A percentile compares a stretch with the other conserved stretches of the same genome.
These are phyloP conservation scores for Platerodrilus igneus DNA, from an alignment of 2,888 invertebrate genomes.

Conservation along the genomic window DNA sequence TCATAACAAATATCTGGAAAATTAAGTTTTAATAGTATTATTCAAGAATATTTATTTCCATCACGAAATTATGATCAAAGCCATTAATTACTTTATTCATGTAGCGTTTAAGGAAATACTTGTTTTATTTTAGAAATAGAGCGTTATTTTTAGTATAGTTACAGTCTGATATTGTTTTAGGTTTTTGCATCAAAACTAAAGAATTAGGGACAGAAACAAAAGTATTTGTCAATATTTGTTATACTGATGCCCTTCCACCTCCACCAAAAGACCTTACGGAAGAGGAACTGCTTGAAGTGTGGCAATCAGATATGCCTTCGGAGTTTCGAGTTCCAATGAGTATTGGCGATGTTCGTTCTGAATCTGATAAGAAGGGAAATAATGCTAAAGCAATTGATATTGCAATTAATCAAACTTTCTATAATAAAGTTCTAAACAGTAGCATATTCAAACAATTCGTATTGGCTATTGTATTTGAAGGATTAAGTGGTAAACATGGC, in stretches of 20 bases:
- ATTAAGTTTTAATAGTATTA: too few species aligned
- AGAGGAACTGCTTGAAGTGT: constrained; percentile 63
- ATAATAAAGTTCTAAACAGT: constrained; percentile 66
- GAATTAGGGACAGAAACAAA: constrained; percentile 62
- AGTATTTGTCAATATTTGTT: constrained; percentile 82
- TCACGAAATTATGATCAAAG: too few species aligned
- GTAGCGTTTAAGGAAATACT: too few species aligned
- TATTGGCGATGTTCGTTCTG: constrained; percentile 75
- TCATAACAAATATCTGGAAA: too few species aligned
- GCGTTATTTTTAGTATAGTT: too few species aligned
- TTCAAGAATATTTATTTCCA: too few species aligned
- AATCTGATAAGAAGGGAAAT: constrained; percentile 69
- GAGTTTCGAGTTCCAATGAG: constrained; percentile 85
- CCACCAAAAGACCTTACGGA: constrained; percentile 69
- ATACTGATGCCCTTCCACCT: constrained; percentile 71
- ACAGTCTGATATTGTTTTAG: too few species aligned
- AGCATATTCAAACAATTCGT: constrained; percentile 74
- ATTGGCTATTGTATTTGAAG: constrained; percentile 74
- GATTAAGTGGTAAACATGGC: constrained; percentile 71
- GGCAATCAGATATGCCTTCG: constrained; percentile 58
- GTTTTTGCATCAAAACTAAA: constrained; percentile 73
- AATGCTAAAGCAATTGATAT: constrained; percentile 77
- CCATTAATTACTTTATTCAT: too few species aligned
- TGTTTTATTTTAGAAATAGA: too few species aligned
- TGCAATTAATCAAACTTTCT: constrained; percentile 74